phyloP scores from a whole-genome alignment of 2,113 vertebrate species.

The Sorex araneus region DNA sequence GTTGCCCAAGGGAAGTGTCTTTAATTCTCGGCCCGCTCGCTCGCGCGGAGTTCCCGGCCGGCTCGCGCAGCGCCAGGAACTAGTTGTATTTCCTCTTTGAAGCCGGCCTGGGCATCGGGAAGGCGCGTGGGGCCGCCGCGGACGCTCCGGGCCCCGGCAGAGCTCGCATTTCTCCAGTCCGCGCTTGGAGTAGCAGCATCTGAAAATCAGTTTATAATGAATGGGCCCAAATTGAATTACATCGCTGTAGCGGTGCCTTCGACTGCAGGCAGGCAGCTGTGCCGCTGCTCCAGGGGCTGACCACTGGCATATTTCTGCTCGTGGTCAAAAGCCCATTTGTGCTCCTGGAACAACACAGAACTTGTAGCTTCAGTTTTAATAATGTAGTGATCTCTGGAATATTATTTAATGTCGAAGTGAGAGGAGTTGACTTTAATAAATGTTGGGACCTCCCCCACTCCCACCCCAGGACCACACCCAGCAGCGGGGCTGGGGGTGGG shows the following conservation, averaged over 20 bases:
- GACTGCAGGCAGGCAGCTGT: slow-evolving; percentile 65
- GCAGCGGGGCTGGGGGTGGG: too few species aligned
- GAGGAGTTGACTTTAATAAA: background rate
- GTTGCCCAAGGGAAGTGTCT: slow-evolving; percentile 1
- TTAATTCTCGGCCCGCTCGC: slow-evolving; percentile 11
- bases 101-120: slow-evolving; percentile 53
- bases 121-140: background rate
- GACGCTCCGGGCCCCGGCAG: too few species aligned
- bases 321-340: slow-evolving; percentile 17
- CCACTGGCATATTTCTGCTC: slow-evolving; percentile 3
- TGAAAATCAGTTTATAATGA: slow-evolving; percentile 78
- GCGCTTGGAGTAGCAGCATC: slow-evolving; percentile 47
- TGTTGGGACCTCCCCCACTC: too few species aligned
- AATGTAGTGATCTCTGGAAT: slow-evolving; percentile 25
- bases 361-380: slow-evolving; percentile 62
- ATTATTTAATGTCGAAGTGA: slow-evolving; percentile 30
- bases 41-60: background rate
- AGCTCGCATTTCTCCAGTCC: slow-evolving; percentile 55
- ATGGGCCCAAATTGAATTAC: slow-evolving; percentile 75
- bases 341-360: slow-evolving; percentile 58
- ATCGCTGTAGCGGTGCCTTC: slow-evolving; percentile 57
- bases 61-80: background rate
- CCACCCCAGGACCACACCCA: too few species aligned
- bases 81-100: slow-evolving; percentile 69
- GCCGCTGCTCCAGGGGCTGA: slow-evolving; percentile 54